A percentile compares a stretch with the other conserved stretches of the same genome.
Conservation (phyloP, 1,140 invertebrate genomes). For the Sinonovacula constricta region DNA sequence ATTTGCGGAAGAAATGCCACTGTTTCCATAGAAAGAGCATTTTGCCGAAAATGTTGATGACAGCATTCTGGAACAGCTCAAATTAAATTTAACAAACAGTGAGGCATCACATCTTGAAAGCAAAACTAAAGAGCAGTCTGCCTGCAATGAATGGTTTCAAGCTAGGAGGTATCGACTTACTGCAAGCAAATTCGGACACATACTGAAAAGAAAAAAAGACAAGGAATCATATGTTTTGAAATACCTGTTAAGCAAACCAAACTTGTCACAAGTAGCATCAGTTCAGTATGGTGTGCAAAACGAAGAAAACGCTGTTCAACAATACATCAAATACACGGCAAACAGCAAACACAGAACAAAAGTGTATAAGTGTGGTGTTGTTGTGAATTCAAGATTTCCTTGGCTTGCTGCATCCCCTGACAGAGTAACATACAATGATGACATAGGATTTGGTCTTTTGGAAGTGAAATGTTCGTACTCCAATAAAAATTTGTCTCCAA, state of each 20-base stretch:
- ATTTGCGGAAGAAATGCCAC: too few species aligned
- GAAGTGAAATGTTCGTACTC: slow-evolving; percentile 18
- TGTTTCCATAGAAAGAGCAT: too few species aligned
- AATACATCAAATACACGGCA: not conserved
- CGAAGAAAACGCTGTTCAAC: not conserved
- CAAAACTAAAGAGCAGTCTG: too few species aligned
- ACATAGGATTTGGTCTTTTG: slow-evolving; percentile 3
- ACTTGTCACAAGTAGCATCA: not conserved
- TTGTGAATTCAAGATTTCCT: slow-evolving; percentile 8
- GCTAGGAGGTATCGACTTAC: not conserved
- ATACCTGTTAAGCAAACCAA: not conserved
- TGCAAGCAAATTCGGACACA: slow-evolving; percentile 1
- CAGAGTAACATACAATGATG: not conserved
- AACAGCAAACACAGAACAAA: not conserved
- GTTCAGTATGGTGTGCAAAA: not conserved
- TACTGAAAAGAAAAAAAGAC: slow-evolving; percentile 6
- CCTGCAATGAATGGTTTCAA: not conserved
- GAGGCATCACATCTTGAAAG: too few species aligned
- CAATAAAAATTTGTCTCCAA: slow-evolving; percentile 2
- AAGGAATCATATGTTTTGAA: not conserved
- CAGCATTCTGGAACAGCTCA: too few species aligned
- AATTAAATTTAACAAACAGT: too few species aligned
- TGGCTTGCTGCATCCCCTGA: slow-evolving; percentile 18
- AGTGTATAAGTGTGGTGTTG: not conserved
- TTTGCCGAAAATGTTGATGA: too few species aligned